phyloP scores from a whole-genome alignment of 1,140 invertebrate species.

The Drosophila lacteicornis region DNA sequence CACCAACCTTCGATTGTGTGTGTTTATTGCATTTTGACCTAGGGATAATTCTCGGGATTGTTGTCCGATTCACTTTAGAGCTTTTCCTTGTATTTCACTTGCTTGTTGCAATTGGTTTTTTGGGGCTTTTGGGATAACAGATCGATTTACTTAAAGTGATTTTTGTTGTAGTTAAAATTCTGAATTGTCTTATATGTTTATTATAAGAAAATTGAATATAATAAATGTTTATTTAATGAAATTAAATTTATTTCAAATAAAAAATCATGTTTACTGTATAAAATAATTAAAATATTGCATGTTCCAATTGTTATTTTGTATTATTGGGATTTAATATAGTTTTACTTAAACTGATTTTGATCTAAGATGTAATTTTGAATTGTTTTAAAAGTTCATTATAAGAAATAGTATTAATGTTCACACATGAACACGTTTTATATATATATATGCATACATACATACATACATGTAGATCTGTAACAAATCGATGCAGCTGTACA shows the following conservation, averaged over 20 bases:
- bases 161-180: neutral
- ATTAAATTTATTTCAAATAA: neutral
- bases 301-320: constrained; percentile 2
- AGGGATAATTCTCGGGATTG: constrained; percentile 25
- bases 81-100: constrained; percentile 23
- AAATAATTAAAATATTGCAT: neutral
- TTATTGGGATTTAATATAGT: constrained; percentile 6
- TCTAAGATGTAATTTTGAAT: neutral
- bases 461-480: too few relatives aligned
- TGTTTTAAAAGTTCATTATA: neutral
- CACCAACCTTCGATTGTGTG: constrained; percentile 3
- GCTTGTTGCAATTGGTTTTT: constrained; percentile 1
- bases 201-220: neutral
- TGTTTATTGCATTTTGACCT: constrained; percentile 49
- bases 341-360: constrained; percentile 10
- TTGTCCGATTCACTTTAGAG: constrained; percentile 31
- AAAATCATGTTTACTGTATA: neutral
- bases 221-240: neutral
- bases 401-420: neutral
- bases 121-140: constrained; percentile 5
- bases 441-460: too few relatives aligned
- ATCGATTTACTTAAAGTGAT: constrained; percentile 8
- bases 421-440: too few relatives aligned
- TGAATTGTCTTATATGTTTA: neutral
- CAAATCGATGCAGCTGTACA: too few relatives aligned